phyloP scores from a whole-genome alignment of 2,113 vertebrate species.

The Entosphenus tridentatus region DNA sequence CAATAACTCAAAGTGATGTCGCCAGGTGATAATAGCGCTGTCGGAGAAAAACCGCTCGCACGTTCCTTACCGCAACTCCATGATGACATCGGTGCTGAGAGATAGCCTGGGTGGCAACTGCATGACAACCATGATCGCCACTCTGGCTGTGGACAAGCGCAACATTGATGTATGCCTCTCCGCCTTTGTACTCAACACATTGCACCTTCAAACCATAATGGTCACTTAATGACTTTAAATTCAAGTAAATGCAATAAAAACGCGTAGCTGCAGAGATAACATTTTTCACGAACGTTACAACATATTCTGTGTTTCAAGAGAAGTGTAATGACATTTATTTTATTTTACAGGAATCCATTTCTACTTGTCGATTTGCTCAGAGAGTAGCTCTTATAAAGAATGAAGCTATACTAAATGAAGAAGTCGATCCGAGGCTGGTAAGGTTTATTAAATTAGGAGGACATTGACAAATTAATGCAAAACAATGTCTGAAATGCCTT shows the following conservation, averaged over 20 bases:
- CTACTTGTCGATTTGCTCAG: constrained; percentile 81
- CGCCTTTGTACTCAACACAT: not conserved
- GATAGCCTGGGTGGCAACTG: constrained; percentile 94
- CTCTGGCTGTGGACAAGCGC: constrained; percentile 46
- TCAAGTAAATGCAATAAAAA: no score
- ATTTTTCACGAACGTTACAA: no score
- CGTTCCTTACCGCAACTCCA: constrained; percentile 81
- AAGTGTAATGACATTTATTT: not conserved
- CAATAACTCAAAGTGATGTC: not conserved
- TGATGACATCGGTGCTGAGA: constrained; percentile 87
- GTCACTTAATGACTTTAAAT: no score
- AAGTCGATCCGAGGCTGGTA: constrained; percentile 65
- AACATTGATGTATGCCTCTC: constrained; percentile 40
- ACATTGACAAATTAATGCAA: not conserved
- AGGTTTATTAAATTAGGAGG: constrained; percentile 14
- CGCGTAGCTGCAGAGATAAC: no score
- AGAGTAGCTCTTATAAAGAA: constrained; percentile 81
- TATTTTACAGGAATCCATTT: constrained; percentile 55
- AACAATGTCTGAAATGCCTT: no score
- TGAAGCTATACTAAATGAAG: constrained; percentile 71
- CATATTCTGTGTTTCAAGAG: no score
- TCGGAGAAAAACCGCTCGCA: constrained; percentile 70
- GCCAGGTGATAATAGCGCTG: constrained; percentile 76
- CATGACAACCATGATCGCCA: constrained; percentile 90
- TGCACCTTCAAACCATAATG: no score